Evolutionary conservation across 1,140 invertebrate species (phyloP).

Genomic region (Pseudomyrmex dendroicus): DNA sequence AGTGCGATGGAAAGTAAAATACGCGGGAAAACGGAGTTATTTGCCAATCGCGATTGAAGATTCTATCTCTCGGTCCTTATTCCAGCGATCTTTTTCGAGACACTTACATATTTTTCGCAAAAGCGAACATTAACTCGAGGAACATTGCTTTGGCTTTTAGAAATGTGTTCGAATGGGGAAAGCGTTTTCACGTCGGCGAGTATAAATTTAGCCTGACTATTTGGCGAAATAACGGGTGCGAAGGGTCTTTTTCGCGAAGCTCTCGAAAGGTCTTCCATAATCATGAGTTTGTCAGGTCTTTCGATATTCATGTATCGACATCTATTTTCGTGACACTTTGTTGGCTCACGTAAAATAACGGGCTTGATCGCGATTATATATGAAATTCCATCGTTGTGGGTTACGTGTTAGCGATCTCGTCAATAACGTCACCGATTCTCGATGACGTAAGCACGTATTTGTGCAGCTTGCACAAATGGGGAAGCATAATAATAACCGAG

Average conservation of each 20-base stretch:
- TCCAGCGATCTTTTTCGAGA: background rate
- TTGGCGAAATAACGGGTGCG: slow-evolving; percentile 1
- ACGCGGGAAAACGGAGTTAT: background rate
- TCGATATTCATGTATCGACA: slow-evolving; percentile 56
- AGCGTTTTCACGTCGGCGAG: background rate
- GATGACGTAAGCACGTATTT: slow-evolving; percentile 18
- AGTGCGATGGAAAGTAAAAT: no score
- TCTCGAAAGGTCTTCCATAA: slow-evolving; percentile 40
- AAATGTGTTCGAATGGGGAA: slow-evolving; percentile 2
- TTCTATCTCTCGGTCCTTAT: slow-evolving; percentile 1
- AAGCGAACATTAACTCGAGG: no score
- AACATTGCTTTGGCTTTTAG: slow-evolving; percentile 14
- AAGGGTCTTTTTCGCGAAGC: background rate
- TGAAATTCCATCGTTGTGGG: slow-evolving; percentile 24
- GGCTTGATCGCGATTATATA: slow-evolving; percentile 32
- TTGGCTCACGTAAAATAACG: slow-evolving; percentile 47
- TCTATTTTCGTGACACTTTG: slow-evolving; percentile 58
- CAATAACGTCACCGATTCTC: slow-evolving; percentile 20
- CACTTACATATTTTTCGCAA: background rate
- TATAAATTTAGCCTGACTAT: slow-evolving; percentile 51
- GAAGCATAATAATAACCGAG: slow-evolving; percentile 16
- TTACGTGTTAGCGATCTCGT: slow-evolving; percentile 30
- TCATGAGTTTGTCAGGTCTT: slow-evolving; percentile 48
- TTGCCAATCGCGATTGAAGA: slow-evolving; percentile 17
- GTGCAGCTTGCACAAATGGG: background rate